phyloP scores from a whole-genome alignment of 1,140 invertebrate genomes.

The Sitobion miscanthi region DNA sequence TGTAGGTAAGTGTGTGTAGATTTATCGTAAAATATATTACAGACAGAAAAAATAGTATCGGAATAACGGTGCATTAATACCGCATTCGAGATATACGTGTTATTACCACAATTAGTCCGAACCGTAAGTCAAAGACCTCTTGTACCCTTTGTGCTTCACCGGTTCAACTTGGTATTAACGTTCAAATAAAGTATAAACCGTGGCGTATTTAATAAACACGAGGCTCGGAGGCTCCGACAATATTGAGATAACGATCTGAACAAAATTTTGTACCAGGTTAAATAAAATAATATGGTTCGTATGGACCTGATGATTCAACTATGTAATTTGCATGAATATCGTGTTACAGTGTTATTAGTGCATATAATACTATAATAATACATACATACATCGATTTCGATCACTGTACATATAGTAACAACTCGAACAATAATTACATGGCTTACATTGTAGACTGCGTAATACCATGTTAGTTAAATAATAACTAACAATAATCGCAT shows the following conservation, averaged over 20 bases:
- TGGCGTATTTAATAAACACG: conserved; percentile 3
- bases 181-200: neutral
- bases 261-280: neutral
- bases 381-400: neutral
- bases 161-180: neutral
- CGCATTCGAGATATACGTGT: conserved; percentile 6
- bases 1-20: too few relatives aligned
- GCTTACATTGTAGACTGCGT: neutral
- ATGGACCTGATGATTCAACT: neutral
- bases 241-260: neutral
- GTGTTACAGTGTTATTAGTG: neutral
- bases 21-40: neutral
- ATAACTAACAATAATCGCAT: neutral
- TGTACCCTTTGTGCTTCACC: neutral
- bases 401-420: neutral
- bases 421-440: neutral
- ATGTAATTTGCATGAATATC: neutral
- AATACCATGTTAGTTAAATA: neutral
- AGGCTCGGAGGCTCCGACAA: neutral
- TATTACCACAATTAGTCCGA: conserved; percentile 12
- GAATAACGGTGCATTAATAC: neutral
- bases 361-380: neutral
- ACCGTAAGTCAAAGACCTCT: conserved; percentile 7
- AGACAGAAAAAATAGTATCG: neutral
- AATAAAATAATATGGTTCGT: conserved; percentile 11